Conservation (phyloP, 2,797 vertebrate species). For the Spondyliosoma cantharus region DNA sequence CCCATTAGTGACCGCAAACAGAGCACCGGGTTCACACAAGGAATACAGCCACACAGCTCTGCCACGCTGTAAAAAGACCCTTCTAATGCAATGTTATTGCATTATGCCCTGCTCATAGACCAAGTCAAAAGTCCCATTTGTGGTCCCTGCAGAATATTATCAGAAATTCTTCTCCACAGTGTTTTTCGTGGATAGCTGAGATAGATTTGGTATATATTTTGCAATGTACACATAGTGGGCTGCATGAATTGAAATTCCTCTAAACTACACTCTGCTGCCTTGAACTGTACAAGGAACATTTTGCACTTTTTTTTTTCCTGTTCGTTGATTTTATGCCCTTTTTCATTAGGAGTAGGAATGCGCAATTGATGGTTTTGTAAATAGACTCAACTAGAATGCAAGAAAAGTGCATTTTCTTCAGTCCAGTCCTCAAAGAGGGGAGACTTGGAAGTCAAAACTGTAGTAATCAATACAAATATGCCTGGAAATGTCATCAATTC, state of each 20-base stretch:
- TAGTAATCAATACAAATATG: conserved; percentile 72
- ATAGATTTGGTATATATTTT: conserved; percentile 54
- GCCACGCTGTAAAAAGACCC: conserved; percentile 77
- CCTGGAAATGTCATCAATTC: conserved; percentile 82
- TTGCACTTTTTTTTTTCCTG: conserved; percentile 12
- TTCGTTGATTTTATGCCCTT: conserved; percentile 56
- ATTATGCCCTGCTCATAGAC: conserved; percentile 81
- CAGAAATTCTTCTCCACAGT: conserved; percentile 67
- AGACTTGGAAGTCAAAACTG: conserved; percentile 60
- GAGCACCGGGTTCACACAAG: conserved; percentile 80
- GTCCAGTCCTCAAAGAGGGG: conserved; percentile 53
- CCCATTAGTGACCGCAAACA: conserved; percentile 87
- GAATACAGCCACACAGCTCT: conserved; percentile 68
- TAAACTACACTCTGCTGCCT: conserved; percentile 44
- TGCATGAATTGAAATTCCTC: conserved; percentile 48
- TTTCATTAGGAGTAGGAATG: conserved; percentile 61
- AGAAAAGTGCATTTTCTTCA: conserved; percentile 58
- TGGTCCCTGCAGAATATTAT: conserved; percentile 78
- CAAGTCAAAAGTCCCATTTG: conserved; percentile 81
- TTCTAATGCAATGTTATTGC: conserved; percentile 83
- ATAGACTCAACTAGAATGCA: conserved; percentile 61
- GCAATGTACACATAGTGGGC: conserved; percentile 27
- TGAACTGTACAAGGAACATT: conserved; percentile 31
- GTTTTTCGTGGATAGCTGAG: conserved; percentile 49
- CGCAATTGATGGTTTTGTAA: conserved; percentile 64